Percentiles rank a stretch among this genome's conserved stretches.
phyloP scores from a whole-genome alignment of 2,113 vertebrate species.

The Cyprinodon brontotheroides region DNA sequence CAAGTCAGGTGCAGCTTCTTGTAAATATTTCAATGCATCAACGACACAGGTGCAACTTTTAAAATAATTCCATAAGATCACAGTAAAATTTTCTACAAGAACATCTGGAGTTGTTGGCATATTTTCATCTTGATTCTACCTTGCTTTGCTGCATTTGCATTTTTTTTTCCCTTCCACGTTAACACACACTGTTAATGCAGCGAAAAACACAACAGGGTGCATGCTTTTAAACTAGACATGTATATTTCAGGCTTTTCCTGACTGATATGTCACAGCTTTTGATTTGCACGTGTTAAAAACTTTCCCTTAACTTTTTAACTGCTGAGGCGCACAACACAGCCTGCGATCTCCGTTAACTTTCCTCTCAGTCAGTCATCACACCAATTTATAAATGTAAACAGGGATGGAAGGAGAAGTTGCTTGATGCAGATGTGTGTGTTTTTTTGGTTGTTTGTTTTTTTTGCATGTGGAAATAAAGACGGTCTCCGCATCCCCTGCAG shows the following conservation, averaged over 20 bases:
- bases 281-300: slow-evolving; percentile 65
- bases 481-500: slow-evolving; percentile 50
- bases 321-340: slow-evolving; percentile 21
- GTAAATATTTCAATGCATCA: not conserved
- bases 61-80: not conserved
- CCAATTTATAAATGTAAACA: not conserved
- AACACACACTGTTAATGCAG: not conserved
- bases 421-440: not conserved
- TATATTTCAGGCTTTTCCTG: not conserved
- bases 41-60: not conserved
- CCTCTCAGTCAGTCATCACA: not conserved
- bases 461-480: slow-evolving; percentile 16
- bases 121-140: not conserved
- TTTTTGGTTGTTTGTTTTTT: not conserved
- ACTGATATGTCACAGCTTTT: slow-evolving; percentile 34
- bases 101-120: not conserved
- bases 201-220: not conserved
- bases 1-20: not conserved
- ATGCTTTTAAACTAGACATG: slow-evolving; percentile 1
- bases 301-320: slow-evolving; percentile 52
- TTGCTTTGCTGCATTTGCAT: not conserved
- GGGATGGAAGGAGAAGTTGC: not conserved
- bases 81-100: not conserved
- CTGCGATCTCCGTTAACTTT: not conserved
- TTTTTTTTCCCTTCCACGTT: not conserved